Conservation (phyloP, 2,797 vertebrate species). For the Syngnathus acus region DNA sequence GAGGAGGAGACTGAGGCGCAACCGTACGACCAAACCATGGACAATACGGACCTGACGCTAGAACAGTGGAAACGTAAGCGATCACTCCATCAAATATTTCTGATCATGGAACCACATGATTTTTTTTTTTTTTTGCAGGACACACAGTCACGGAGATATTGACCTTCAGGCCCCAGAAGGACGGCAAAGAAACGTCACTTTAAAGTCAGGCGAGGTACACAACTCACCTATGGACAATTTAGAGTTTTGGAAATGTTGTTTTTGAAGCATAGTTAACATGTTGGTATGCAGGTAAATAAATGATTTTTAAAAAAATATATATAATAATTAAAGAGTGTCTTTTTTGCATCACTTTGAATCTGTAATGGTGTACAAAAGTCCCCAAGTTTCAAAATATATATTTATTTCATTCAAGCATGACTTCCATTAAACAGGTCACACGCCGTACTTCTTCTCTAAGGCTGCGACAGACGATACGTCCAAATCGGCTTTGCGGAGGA, state of each 20-base stretch:
- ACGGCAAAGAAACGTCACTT: constrained; percentile 70
- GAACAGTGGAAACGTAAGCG: constrained; percentile 91
- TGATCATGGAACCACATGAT: background rate
- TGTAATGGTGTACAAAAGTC: background rate
- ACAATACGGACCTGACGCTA: constrained; percentile 83
- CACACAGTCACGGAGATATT: constrained; percentile 90
- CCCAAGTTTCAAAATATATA: background rate
- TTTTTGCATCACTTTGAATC: background rate
- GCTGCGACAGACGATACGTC: constrained; percentile 60
- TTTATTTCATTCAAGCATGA: background rate
- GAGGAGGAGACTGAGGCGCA: constrained; percentile 85
- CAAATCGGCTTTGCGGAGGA: constrained; percentile 69
- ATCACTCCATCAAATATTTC: background rate
- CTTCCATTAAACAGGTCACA: constrained; percentile 55
- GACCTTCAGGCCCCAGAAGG: constrained; percentile 77
- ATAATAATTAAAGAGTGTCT: background rate
- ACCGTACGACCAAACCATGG: constrained; percentile 88
- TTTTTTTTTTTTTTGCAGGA: constrained; percentile 61
- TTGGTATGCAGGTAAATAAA: background rate
- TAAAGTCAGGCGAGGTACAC: constrained; percentile 19
- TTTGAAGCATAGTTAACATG: background rate
- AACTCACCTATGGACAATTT: background rate
- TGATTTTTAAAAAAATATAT: background rate
- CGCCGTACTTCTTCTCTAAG: constrained; percentile 78
- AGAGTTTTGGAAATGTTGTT: background rate